Base-by-base conservation (phyloP, 2,888 invertebrate species). In the Tridacna gigas region DNA sequence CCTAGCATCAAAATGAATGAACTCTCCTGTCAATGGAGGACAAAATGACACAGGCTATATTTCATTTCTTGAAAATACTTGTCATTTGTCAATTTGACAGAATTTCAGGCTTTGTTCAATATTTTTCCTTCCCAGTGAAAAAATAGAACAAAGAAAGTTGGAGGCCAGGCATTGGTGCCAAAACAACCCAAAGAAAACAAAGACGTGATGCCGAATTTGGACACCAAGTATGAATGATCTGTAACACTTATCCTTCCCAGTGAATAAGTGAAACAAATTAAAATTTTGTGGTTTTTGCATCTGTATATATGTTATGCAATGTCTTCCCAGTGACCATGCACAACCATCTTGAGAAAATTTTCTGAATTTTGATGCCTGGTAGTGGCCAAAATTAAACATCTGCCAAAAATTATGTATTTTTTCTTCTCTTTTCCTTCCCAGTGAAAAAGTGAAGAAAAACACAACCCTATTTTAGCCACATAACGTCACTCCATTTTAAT, bases 71-170 rank as follows among this genome's bases (percentile, higher is more conserved):
- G 37, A 67, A 37, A 61, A 56, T 47, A 69, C 20, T 63, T 22
- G 20, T 18, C 28, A 71, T 22, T 22, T 22, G 71, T 71, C 71
- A 61, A 69, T 80, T 78, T 75, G 71, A 71, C 71, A 51, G 61
- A 69, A 74, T 74, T 80, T 85, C 76, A 20, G 61, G 61, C 86
- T 86, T 85, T 85, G 83, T 87, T 84, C 80, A 74, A 83, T 83
- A 83, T 79, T 80, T 87, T 87, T 85, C 83, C 87, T 87, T 87
- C 87, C 87, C 87, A 87, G 87, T 87, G 87, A 87, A 87, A 87
- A 87, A 87, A 84, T 79, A 84, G 81, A 87, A 87, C 87, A 87
- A 87, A 85, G 84, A 69, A 71, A 63, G 77, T 84, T 87, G 48
- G 83, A 71, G 85, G 81, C 84, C 80, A 83, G 87, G 87, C 66